Evolutionary conservation across 1,140 invertebrate species (phyloP), one percentile per base, ranked within the genome.

Genomic region (Oncopeltus fasciatus): DNA sequence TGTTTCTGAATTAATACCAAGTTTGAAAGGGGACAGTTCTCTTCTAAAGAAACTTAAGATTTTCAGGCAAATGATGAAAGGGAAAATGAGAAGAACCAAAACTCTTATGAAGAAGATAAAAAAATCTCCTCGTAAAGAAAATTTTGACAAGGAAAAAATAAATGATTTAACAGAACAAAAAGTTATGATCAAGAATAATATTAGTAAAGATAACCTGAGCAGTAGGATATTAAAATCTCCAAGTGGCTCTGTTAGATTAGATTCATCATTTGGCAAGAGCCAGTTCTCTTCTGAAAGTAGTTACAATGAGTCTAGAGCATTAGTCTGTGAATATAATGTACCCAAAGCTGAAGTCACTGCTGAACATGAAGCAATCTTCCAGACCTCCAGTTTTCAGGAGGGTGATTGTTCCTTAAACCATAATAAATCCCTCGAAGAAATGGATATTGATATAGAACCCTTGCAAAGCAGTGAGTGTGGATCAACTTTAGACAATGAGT

Each of bases 1-100:
- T 38, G 46, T 66, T 29, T 53, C 62, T 18, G 47, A 59, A 57
- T 43, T 58, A 33, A 64, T 66, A 12, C 65, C 65, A 8, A 29
- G 49, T 29, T 44, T 66, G 24, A 60, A 63, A 46, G 62, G 63
- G 33, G 53, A 63, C 12, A 38, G 38, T 28, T 51, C 59, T 1
- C 59, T 66, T 27, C 33, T 63, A 16, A 16, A n/a, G 2, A 43
- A 63, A 27, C 33, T 63, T 29, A 20, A 59, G 47, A 26, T 57
- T 2, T 58, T 57, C 14, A 43, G 57, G 31, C 51, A 43, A 31
- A 44, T 29, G 29, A 56, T 59, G 38, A 58, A 29, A 28, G 56
- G 43, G 12, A 60, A 64, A 26, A 60, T 64, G 26, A 64, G 64
- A 59, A 57, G 56, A 56, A 44, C 60, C 24, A 28, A 47, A 47